Base-by-base conservation (phyloP, 2,113 vertebrate species). In the Phaethornis superciliosus region DNA sequence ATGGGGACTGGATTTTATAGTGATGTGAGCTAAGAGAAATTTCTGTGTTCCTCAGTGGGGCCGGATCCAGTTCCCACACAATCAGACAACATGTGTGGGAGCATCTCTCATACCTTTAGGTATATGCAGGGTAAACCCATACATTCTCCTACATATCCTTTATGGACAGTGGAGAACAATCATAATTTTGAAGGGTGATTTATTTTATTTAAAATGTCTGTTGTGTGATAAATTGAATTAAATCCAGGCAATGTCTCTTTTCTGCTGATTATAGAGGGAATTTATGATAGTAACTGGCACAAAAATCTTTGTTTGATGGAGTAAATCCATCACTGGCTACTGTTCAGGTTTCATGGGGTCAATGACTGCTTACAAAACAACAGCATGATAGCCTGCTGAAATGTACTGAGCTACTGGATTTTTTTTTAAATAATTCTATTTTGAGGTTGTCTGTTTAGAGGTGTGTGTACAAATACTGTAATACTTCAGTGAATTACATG, bases 21-120 rank as follows among this genome's bases (percentile, higher is more conserved):
- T 49, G 46, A 13, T 15, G 24, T 33, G 71, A 40, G 23, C 35
- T 69, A 54, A 60, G 27, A 72, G 35, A 80, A 88, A 18, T 49
- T 16, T 49, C 60, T 80, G 14, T 72, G 5, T 63, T 80, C 32
- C 26, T 65, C 51, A 10, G 10, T 20, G 42, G 32, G 26, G 51
- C 10, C 26, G 15, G 22, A 77, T 37, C 16, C 24, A 63, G 35
- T 33, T 6, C 28, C 16, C n/a, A 23, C 58, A 30, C 18, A 35
- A 64, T 23, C 7, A 65, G 51, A 4, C 15, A 35, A 49, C 49
- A 21, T 0, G 0, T 3, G 5, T 26, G 35, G 46, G 32, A 65
- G 23, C 52, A 67, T 28, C 51, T 85, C 71, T 84, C 20, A 54
- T 87, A 5, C n/a, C 20, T 80, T 88, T 60, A 58, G 16, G 3